Percentiles rank a stretch among this genome's conserved stretches.
Conservation (phyloP, 1,140 invertebrate species). For the Littorina saxatilis region DNA sequence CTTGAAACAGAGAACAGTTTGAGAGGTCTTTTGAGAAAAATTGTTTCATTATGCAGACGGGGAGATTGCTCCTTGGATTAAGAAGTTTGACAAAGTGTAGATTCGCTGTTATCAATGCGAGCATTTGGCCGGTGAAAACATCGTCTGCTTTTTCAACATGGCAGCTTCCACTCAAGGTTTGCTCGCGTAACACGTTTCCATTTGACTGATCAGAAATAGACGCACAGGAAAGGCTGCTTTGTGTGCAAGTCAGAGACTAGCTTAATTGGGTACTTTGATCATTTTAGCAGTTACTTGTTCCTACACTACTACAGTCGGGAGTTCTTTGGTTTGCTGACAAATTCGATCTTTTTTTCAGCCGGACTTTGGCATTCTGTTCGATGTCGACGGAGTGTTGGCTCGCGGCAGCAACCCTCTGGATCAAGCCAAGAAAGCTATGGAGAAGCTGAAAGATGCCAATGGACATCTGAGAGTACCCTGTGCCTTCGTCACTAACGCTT, state of each 20-base stretch:
- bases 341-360: conserved; percentile 51
- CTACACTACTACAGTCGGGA: no score
- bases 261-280: no score
- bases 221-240: no score
- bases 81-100: background rate
- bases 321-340: no score
- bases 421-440: conserved; percentile 80
- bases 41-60: no score
- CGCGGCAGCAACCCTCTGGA: conserved; percentile 81
- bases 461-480: conserved; percentile 82
- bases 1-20: background rate
- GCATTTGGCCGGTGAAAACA: background rate
- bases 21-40: background rate
- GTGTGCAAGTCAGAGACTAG: no score
- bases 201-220: no score
- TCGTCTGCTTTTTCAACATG: conserved; percentile 21
- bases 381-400: conserved; percentile 85
- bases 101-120: background rate
- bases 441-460: conserved; percentile 78
- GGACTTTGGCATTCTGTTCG: conserved; percentile 83
- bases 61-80: background rate
- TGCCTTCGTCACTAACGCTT: conserved; percentile 84
- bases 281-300: no score
- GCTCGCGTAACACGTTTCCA: no score
- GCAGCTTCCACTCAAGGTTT: background rate